A percentile compares a stretch with the other conserved stretches of the same genome.
Evolutionary conservation across 2,888 invertebrate genomes (phyloP).

Genomic region (Criorhina ranunculi): DNA sequence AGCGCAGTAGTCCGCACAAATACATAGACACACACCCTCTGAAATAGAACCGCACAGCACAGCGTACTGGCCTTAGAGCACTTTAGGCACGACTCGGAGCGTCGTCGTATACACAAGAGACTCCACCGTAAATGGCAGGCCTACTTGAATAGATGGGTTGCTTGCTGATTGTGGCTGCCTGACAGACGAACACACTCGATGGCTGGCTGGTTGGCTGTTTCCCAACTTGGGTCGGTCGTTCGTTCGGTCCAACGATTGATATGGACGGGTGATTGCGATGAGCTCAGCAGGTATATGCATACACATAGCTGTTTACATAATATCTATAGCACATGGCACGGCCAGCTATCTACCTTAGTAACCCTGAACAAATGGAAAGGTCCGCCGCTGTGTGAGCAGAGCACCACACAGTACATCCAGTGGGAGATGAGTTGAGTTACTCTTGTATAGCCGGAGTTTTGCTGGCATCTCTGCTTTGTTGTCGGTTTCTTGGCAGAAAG

Average conservation of each 20-base stretch:
- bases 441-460: slow-evolving; percentile 38
- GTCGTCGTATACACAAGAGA: slow-evolving; percentile 69
- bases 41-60: slow-evolving; percentile 58
- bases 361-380: slow-evolving; percentile 69
- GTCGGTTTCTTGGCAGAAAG: slow-evolving; percentile 61
- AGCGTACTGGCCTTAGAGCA: slow-evolving; percentile 73
- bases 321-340: slow-evolving; percentile 55
- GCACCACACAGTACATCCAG: slow-evolving; percentile 36
- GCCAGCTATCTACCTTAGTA: slow-evolving; percentile 57
- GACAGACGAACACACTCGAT: slow-evolving; percentile 40
- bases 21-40: slow-evolving; percentile 43
- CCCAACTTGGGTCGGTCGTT: slow-evolving; percentile 54
- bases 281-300: slow-evolving; percentile 48
- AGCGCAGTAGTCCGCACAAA: slow-evolving; percentile 43
- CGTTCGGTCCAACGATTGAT: slow-evolving; percentile 56
- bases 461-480: slow-evolving; percentile 52
- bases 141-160: slow-evolving; percentile 67
- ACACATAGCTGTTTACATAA: slow-evolving; percentile 51
- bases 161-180: slow-evolving; percentile 38
- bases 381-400: slow-evolving; percentile 48
- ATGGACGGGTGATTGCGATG: slow-evolving; percentile 65
- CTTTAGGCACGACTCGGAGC: slow-evolving; percentile 74
- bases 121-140: slow-evolving; percentile 71
- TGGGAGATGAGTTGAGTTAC: slow-evolving; percentile 63
- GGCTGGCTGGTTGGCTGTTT: slow-evolving; percentile 49